Conservation (phyloP, 2,113 vertebrate genomes). For the Proterorhinus semilunaris region DNA sequence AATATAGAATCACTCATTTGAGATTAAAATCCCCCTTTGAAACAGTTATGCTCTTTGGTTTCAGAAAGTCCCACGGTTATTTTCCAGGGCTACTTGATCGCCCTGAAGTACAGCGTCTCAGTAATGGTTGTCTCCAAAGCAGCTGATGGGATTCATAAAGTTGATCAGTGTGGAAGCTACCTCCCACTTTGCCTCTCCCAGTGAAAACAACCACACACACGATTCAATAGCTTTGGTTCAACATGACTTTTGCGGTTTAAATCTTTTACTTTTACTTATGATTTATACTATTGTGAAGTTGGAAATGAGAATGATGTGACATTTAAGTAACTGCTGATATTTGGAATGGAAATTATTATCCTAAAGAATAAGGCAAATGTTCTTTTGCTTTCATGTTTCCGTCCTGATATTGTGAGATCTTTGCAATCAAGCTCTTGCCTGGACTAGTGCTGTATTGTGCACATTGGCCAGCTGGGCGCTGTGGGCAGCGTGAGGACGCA, state of each 20-base stretch:
- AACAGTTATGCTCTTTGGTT: slow-evolving; percentile 67
- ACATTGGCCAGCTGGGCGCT: slow-evolving; percentile 50
- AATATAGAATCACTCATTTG: slow-evolving; percentile 78
- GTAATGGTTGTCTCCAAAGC: slow-evolving; percentile 67
- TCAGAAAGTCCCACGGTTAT: slow-evolving; percentile 66
- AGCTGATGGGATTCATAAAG: slow-evolving; percentile 76
- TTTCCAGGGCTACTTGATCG: slow-evolving; percentile 69
- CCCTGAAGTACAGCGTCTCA: slow-evolving; percentile 62
- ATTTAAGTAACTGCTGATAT: too few species aligned
- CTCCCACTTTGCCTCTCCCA: slow-evolving; percentile 57
- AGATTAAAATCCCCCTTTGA: slow-evolving; percentile 67
- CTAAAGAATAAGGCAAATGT: too few species aligned
- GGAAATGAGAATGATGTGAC: background rate
- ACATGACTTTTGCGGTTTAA: slow-evolving; percentile 35
- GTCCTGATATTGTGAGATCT: background rate
- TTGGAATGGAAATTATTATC: too few species aligned
- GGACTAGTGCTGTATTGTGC: slow-evolving; percentile 37
- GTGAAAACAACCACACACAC: slow-evolving; percentile 33
- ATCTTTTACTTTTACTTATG: slow-evolving; percentile 4
- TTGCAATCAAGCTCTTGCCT: slow-evolving; percentile 10
- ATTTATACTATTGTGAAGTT: background rate
- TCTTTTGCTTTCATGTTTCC: background rate
- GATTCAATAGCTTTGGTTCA: slow-evolving; percentile 47
- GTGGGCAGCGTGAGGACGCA: slow-evolving; percentile 53
- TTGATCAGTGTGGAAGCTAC: slow-evolving; percentile 65